These are phyloP conservation scores for Eucriotettix oculatus DNA, from an alignment of 2,888 invertebrate species.

Conservation along the genomic window DNA sequence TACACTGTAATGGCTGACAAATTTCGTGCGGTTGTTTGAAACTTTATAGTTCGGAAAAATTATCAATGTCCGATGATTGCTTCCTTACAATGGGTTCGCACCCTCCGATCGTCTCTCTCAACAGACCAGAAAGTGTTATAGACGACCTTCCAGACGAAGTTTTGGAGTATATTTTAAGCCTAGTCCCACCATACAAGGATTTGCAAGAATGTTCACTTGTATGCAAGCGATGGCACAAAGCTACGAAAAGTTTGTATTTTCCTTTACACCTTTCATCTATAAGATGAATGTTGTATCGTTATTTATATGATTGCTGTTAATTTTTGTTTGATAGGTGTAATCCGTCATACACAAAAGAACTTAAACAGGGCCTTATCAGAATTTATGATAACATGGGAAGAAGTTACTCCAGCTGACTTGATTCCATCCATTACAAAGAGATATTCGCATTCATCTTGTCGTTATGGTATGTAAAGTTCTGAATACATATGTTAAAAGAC, in stretches of 20 bases:
- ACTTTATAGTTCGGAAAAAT: neutral
- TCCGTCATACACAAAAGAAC: constrained; percentile 53
- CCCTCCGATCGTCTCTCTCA: neutral
- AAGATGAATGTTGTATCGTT: neutral
- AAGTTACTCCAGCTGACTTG: constrained; percentile 35
- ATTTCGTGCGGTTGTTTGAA: neutral
- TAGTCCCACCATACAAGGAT: constrained; percentile 82
- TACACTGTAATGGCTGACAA: too few species aligned
- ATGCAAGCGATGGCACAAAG: constrained; percentile 70
- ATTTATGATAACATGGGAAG: constrained; percentile 61
- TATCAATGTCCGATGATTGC: neutral
- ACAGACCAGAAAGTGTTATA: constrained; percentile 18
- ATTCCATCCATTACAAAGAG: constrained; percentile 71
- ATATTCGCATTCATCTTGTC: constrained; percentile 82
- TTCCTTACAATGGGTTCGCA: neutral
- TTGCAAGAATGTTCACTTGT: constrained; percentile 72
- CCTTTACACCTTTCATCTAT: constrained; percentile 5
- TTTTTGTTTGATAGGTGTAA: constrained; percentile 46
- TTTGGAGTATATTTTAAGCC: constrained; percentile 75
- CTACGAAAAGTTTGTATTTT: constrained; percentile 56
- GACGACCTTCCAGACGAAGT: constrained; percentile 82
- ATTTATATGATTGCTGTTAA: neutral
- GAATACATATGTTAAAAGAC: too few species aligned
- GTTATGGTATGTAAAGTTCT: constrained; percentile 30
- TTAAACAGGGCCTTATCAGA: constrained; percentile 59